Evolutionary conservation across 2,113 vertebrate genomes (phyloP).

Genomic region (Cryptotis parvus): DNA sequence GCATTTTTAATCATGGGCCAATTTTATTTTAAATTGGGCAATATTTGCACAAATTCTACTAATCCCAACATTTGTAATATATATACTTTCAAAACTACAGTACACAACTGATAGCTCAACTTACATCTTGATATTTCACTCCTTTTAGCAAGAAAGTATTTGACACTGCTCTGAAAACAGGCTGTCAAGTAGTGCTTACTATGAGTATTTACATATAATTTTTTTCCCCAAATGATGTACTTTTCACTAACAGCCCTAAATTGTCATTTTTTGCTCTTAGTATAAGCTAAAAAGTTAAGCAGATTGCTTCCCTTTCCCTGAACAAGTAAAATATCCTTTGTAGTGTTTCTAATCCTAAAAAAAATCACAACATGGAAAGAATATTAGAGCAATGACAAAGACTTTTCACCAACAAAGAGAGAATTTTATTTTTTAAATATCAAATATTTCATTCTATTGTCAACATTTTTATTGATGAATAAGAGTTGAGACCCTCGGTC

Average conservation of each 20-base stretch:
- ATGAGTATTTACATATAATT: constrained; percentile 64
- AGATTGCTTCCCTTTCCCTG: constrained; percentile 21
- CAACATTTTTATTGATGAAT: not conserved
- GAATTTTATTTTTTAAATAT: constrained; percentile 43
- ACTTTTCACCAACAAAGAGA: not conserved
- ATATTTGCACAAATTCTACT: not conserved
- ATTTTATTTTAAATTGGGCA: constrained; percentile 9
- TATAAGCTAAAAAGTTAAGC: constrained; percentile 71
- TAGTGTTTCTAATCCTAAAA: constrained; percentile 56
- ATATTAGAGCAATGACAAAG: not conserved
- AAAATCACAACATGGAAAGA: constrained; percentile 38
- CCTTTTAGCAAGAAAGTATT: not conserved
- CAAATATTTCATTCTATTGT: not conserved
- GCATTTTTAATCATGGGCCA: not conserved
- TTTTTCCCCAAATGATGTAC: constrained; percentile 56
- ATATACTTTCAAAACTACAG: not conserved
- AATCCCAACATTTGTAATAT: not conserved
- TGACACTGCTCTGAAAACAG: not conserved
- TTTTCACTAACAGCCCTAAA: constrained; percentile 64
- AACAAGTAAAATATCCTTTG: constrained; percentile 38
- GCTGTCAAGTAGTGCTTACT: not conserved
- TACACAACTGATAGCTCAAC: not conserved
- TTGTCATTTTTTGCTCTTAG: constrained; percentile 70
- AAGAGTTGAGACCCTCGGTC: too few species aligned
- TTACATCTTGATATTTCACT: not conserved